Conservation (phyloP, 1,140 invertebrate species). For the Bathynomus jamesi region DNA sequence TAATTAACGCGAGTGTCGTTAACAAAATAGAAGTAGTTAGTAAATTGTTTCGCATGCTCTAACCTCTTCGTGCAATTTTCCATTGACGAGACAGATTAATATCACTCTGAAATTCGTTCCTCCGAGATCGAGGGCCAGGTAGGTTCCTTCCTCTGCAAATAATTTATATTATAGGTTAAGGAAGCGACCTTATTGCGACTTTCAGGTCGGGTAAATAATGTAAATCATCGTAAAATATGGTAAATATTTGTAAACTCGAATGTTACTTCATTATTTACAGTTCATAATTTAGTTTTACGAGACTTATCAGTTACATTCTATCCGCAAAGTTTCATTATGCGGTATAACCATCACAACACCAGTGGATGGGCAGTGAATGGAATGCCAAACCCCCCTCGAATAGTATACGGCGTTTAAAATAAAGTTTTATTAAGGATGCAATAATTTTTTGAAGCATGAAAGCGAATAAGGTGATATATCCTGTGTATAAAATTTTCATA, state of each 20-base stretch:
- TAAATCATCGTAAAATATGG: not conserved
- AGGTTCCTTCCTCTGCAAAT: conserved; percentile 52
- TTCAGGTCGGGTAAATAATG: not conserved
- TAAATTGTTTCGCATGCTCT: no score
- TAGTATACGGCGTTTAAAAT: no score
- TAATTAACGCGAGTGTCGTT: no score
- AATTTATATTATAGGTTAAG: not conserved
- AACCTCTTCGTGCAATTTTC: conserved; percentile 42
- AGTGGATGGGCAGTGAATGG: no score
- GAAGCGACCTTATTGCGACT: not conserved
- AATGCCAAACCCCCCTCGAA: no score
- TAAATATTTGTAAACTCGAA: not conserved
- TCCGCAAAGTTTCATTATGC: not conserved
- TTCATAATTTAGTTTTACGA: not conserved
- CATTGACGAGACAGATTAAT: conserved; percentile 52
- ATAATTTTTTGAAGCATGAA: no score
- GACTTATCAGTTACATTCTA: not conserved
- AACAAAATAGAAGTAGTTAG: no score
- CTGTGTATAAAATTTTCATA: no score
- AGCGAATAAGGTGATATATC: no score
- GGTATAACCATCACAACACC: no score
- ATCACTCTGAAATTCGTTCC: conserved; percentile 70
- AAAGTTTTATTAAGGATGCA: no score
- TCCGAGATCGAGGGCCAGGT: conserved; percentile 67
- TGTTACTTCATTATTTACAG: not conserved